phyloP scores from a whole-genome alignment of 2,888 invertebrate species.

The Steromphala cineraria region DNA sequence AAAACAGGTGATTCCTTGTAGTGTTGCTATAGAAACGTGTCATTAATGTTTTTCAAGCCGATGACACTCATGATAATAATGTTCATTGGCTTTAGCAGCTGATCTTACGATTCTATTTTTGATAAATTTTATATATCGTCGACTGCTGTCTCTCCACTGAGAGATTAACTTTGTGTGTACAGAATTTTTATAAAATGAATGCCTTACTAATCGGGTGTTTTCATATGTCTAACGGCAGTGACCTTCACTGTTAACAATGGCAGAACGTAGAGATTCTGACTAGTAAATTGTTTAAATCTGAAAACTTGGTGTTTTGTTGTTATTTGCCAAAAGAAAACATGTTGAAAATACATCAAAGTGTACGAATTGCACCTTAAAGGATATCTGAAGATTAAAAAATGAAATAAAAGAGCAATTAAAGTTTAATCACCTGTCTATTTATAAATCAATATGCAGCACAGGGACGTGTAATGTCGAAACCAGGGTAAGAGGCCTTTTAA shows the following conservation, averaged over 20 bases:
- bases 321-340: background rate
- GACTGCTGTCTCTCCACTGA: slow-evolving; percentile 9
- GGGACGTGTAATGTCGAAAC: too few relatives aligned
- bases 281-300: slow-evolving; percentile 23
- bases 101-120: slow-evolving; percentile 44
- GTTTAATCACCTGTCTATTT: too few relatives aligned
- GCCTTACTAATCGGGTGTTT: slow-evolving; percentile 29
- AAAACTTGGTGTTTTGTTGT: background rate
- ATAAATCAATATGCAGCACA: too few relatives aligned
- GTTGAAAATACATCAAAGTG: too few relatives aligned
- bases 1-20: too few relatives aligned
- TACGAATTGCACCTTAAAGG: too few relatives aligned
- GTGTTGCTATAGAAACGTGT: too few relatives aligned
- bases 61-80: background rate
- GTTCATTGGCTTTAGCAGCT: slow-evolving; percentile 36
- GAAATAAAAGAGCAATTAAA: too few relatives aligned
- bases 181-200: slow-evolving; percentile 27
- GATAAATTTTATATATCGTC: slow-evolving; percentile 44
- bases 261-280: slow-evolving; percentile 23
- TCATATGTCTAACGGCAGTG: slow-evolving; percentile 3
- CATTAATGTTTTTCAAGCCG: too few relatives aligned
- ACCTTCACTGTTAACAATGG: background rate
- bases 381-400: too few relatives aligned
- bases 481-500: too few relatives aligned
- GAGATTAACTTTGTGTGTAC: slow-evolving; percentile 10